phyloP scores from a whole-genome alignment of 2,113 vertebrate species.

The Ciconia maguari region DNA sequence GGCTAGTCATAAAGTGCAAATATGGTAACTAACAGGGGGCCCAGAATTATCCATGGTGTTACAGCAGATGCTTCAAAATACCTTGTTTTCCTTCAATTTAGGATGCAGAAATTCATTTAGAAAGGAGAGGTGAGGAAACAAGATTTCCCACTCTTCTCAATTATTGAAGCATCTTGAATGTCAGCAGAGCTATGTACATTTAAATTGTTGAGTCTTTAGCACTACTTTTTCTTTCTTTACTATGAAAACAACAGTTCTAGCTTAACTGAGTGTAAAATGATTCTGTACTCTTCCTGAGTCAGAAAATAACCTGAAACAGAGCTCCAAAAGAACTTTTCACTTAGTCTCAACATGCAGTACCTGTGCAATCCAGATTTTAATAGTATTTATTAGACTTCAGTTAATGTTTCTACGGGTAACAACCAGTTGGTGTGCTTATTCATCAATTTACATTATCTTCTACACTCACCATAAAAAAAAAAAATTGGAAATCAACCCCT shows the following conservation, averaged over 20 bases:
- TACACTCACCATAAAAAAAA: neutral
- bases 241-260: neutral
- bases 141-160: neutral
- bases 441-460: neutral
- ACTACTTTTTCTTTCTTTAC: neutral
- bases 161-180: neutral
- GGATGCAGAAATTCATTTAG: neutral
- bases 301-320: neutral
- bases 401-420: neutral
- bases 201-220: neutral
- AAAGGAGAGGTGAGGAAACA: neutral
- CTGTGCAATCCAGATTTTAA: neutral
- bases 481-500: neutral
- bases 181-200: neutral
- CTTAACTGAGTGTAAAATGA: neutral
- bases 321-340: neutral
- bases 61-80: neutral
- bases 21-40: accelerated
- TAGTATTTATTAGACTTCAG: neutral
- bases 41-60: neutral
- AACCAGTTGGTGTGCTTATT: neutral
- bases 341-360: neutral
- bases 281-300: neutral
- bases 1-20: neutral
- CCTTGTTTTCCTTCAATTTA: neutral